These are phyloP conservation scores for Eupeodes latifasciatus DNA, from an alignment of 2,888 invertebrate genomes.

Conservation along the genomic window DNA sequence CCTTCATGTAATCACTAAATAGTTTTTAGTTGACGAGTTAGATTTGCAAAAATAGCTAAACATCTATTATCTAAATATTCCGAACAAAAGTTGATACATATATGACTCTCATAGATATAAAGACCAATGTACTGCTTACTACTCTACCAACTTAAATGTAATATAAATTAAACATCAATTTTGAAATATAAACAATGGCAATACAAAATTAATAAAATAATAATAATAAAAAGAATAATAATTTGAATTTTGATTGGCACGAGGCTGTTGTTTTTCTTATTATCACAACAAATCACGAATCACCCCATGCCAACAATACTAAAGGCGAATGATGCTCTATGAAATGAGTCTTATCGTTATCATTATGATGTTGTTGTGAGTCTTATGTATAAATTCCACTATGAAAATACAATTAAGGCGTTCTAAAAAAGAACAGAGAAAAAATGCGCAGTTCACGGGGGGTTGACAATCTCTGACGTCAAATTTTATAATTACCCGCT, in stretches of 20 bases:
- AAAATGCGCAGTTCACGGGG: slow-evolving; percentile 23
- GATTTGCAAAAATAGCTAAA: too few species aligned
- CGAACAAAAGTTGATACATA: too few species aligned
- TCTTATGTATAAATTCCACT: neutral
- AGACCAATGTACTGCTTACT: too few species aligned
- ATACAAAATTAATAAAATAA: neutral
- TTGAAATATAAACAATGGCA: too few species aligned
- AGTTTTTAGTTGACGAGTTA: too few species aligned
- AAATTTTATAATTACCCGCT: neutral
- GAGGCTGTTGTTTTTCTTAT: slow-evolving; percentile 17
- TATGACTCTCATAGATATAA: too few species aligned
- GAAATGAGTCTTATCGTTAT: slow-evolving; percentile 18
- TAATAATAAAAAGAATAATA: neutral
- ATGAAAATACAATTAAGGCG: slow-evolving; percentile 21
- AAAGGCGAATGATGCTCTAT: neutral
- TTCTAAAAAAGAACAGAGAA: neutral
- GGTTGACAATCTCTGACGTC: slow-evolving; percentile 21
- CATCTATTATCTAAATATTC: too few species aligned
- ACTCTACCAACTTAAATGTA: too few species aligned
- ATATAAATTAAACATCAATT: too few species aligned
- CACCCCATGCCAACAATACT: slow-evolving; percentile 21
- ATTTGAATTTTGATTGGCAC: slow-evolving; percentile 41
- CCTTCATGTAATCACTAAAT: too few species aligned
- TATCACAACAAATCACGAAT: slow-evolving; percentile 14
- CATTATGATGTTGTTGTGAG: neutral